A percentile compares a stretch with the other conserved stretches of the same genome.
These are phyloP conservation scores for Psix sp. DNA, from an alignment of 1,140 invertebrate species.

Conservation along the genomic window DNA sequence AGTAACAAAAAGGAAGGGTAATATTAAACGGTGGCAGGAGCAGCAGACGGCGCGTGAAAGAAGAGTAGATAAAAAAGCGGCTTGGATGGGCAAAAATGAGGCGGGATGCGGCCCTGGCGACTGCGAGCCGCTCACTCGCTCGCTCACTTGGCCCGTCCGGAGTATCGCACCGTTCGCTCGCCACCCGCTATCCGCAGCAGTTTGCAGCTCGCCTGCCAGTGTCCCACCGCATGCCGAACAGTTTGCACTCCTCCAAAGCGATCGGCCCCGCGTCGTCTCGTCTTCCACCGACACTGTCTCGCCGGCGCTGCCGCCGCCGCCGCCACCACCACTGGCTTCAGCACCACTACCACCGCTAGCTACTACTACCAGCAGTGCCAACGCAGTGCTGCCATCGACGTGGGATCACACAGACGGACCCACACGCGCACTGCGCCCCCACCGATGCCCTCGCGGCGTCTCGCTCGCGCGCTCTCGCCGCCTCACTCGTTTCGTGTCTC, in stretches of 20 bases:
- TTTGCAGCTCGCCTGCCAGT: slow-evolving; percentile 69
- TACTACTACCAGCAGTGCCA: slow-evolving; percentile 23
- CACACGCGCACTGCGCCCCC: slow-evolving; percentile 27
- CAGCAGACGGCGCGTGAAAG: background rate
- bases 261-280: slow-evolving; percentile 64
- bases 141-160: slow-evolving; percentile 70
- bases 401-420: slow-evolving; percentile 33
- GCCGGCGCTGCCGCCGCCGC: slow-evolving; percentile 44
- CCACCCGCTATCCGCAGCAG: slow-evolving; percentile 74
- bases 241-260: slow-evolving; percentile 75
- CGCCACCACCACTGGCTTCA: slow-evolving; percentile 57
- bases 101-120: slow-evolving; percentile 50
- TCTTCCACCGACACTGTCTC: slow-evolving; percentile 62
- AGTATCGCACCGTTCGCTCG: slow-evolving; percentile 69
- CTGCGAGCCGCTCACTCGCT: slow-evolving; percentile 59
- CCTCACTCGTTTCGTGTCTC: slow-evolving; percentile 55
- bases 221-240: slow-evolving; percentile 76
- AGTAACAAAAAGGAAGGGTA: background rate
- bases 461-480: slow-evolving; percentile 26
- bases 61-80: slow-evolving; percentile 1
- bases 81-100: slow-evolving; percentile 24
- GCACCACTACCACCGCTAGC: slow-evolving; percentile 43
- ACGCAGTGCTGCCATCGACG: slow-evolving; percentile 16
- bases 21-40: background rate
- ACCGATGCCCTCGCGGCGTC: slow-evolving; percentile 30